Evolutionary conservation across 2,888 invertebrate species (phyloP), one percentile per base, ranked within the genome.

Genomic region (Dichetophora obliterata): DNA sequence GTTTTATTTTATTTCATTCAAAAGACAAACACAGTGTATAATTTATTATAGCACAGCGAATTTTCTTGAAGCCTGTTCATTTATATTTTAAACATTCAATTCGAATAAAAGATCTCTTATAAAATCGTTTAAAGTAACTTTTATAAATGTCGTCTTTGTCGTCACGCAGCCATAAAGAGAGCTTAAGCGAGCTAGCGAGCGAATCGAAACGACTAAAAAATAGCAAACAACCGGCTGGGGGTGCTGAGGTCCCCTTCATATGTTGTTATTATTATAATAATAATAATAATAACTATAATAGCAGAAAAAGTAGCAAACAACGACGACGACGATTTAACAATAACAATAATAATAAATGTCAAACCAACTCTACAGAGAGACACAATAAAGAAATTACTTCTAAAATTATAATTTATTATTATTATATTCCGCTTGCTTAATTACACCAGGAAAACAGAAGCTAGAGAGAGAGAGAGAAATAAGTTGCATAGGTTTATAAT

Each of bases 341-440:
- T 77, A 81, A 79, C 77, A 73, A 78, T 76, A 69, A 52, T 66
- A 76, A 70, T 69, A 76, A 74, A 59, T 34, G 54, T 66, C 75
- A 74, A 78, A 77, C 72, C 79, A 77, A 77, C 66, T 78, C n/a
- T n/a, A n/a, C n/a, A 78, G 77, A 80, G n/a, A n/a, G n/a, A n/a
- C n/a, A n/a, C n/a, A n/a, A n/a, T n/a, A 77, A 80, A 80, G 76
- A 76, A 77, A 81, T 78, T 81, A 83, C 85, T 86, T 86, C 85
- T 86, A 87, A 87, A 87, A 89, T 88, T 89, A 89, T 89, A 89
- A 89, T 88, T 89, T 89, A 89, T 88, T 88, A 88, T 88, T 88
- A 88, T 89, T 89, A 88, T 89, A 89, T 89, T 87, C 87, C 85
- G 86, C 86, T 89, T 89, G 88, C 88, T 88, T 88, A 89, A 88